Conservation (phyloP, 2,797 vertebrate genomes). For the Threskiornis aethiopicus region DNA sequence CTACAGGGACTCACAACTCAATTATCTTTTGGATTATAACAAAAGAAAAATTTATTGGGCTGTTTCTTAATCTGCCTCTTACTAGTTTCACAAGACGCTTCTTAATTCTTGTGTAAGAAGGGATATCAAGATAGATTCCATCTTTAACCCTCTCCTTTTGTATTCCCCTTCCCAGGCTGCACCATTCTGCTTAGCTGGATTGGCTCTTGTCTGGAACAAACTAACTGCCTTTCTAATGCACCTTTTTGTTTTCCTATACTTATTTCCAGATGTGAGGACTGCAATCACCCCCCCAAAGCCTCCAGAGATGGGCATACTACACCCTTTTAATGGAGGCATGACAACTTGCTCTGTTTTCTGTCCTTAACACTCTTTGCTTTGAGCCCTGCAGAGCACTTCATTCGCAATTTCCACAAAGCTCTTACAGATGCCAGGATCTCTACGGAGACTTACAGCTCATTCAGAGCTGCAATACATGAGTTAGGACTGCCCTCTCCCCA, state of each 20-base stretch:
- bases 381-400: not conserved
- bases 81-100: not conserved
- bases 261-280: not conserved
- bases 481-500: not conserved
- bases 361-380: not conserved
- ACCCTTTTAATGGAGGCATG: no score
- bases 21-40: not conserved
- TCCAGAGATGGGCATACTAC: not conserved
- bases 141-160: not conserved
- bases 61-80: not conserved
- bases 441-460: accelerated
- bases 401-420: not conserved
- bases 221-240: not conserved
- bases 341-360: not conserved
- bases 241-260: not conserved
- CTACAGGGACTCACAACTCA: not conserved
- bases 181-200: not conserved
- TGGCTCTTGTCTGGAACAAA: not conserved
- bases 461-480: accelerated
- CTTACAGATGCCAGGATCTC: not conserved
- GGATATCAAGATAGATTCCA: not conserved
- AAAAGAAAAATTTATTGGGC: not conserved
- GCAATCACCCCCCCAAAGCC: not conserved
- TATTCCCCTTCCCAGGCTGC: not conserved
- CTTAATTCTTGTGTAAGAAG: not conserved